Evolutionary conservation across 2,888 invertebrate species (phyloP).

Genomic region (Tineola bisselliella): DNA sequence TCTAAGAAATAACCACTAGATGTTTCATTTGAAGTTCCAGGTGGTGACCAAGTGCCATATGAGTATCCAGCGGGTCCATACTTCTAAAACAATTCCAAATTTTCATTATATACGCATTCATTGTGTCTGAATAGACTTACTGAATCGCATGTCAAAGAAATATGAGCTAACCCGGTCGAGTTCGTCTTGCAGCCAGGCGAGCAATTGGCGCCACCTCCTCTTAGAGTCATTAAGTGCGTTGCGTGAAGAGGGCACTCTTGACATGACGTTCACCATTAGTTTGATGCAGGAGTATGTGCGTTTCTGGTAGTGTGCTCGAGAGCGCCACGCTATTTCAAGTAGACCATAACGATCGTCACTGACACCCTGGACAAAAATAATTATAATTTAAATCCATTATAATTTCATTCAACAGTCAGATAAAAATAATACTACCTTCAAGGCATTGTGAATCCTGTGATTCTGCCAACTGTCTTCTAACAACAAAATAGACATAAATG

Average conservation of each 20-base stretch:
- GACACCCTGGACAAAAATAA: constrained; percentile 53
- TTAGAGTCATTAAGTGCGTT: constrained; percentile 81
- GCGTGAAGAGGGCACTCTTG: constrained; percentile 82
- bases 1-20: constrained; percentile 95
- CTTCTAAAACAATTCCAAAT: constrained; percentile 39
- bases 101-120: no score
- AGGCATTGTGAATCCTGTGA: constrained; percentile 91
- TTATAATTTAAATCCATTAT: no score
- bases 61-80: constrained; percentile 74
- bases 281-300: constrained; percentile 97
- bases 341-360: constrained; percentile 84
- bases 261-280: constrained; percentile 90
- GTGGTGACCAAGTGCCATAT: constrained; percentile 94
- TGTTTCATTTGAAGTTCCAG: constrained; percentile 93
- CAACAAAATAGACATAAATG: constrained; percentile 84
- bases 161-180: constrained; percentile 73
- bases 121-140: no score
- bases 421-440: constrained; percentile 69
- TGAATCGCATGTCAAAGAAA: no score
- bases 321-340: constrained; percentile 90
- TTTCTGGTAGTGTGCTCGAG: constrained; percentile 95
- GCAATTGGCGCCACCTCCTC: constrained; percentile 87
- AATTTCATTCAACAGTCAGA: no score
- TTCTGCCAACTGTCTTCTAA: constrained; percentile 97
- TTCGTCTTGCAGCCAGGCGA: constrained; percentile 96